These are phyloP conservation scores for Tyria jacobaeae DNA, from an alignment of 2,888 invertebrate species.

Conservation along the genomic window DNA sequence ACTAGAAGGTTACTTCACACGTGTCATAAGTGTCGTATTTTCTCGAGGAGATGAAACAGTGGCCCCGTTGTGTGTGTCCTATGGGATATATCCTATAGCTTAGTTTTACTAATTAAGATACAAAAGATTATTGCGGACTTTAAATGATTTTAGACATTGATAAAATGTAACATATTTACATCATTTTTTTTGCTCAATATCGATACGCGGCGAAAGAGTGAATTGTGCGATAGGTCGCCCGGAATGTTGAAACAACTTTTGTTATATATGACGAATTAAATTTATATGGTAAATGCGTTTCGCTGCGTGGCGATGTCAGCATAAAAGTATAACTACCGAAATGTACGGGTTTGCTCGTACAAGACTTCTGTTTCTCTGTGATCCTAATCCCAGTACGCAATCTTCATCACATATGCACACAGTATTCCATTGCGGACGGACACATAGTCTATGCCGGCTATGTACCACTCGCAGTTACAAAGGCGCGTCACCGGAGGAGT, in stretches of 20 bases:
- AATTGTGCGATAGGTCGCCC: too few relatives aligned
- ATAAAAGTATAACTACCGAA: too few relatives aligned
- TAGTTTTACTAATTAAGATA: background rate
- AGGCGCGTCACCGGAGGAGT: slow-evolving; percentile 16
- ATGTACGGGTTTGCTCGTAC: too few relatives aligned
- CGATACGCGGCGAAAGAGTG: too few relatives aligned
- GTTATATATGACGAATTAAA: too few relatives aligned
- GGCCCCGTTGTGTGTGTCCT: slow-evolving; percentile 10
- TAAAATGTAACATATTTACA: too few relatives aligned
- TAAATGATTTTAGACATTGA: too few relatives aligned
- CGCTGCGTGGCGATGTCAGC: too few relatives aligned
- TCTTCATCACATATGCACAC: slow-evolving; percentile 17
- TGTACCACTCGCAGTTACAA: slow-evolving; percentile 9
- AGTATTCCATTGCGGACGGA: slow-evolving; percentile 22
- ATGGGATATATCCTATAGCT: background rate
- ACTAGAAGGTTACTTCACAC: slow-evolving; percentile 9
- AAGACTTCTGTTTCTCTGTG: too few relatives aligned
- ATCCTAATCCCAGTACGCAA: slow-evolving; percentile 12
- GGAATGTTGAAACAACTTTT: too few relatives aligned
- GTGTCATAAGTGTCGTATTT: slow-evolving; percentile 30
- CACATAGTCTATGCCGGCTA: slow-evolving; percentile 27
- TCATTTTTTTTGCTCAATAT: too few relatives aligned
- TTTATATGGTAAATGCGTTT: too few relatives aligned
- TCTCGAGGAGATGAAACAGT: slow-evolving; percentile 29
- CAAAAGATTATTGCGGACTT: background rate